Base-by-base conservation (phyloP, 2,888 invertebrate genomes). In the Folsomia manolachei region DNA sequence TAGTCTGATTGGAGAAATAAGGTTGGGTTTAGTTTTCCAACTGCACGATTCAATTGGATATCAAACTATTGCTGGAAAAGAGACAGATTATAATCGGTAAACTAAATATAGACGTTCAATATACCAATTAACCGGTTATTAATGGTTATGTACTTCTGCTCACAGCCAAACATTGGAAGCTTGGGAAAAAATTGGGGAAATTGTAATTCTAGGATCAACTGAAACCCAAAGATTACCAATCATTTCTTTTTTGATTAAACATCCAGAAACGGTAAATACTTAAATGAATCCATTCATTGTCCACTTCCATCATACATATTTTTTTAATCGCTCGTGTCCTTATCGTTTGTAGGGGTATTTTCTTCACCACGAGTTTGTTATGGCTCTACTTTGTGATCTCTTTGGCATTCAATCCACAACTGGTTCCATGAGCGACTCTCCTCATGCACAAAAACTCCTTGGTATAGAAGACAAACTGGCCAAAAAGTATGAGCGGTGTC, bases 1-100 rank as follows among this genome's bases (percentile, higher is more conserved):
- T 9, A 39, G 14, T 39, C 7, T 4, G 4, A 39, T 39, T 39
- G 39, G 7, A 39, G 39, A 39, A 39, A 39, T 39, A 39, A 85
- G 95, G 78, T 91, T 93, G 9, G 94, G 94, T 0, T 86, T 95
- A 61, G 93, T 90, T 18, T 89, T 94, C 85, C 93, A 94, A 83
- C 85, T 95, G 61, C 91, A 94, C 82, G 90, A 93, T 82, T 89
- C 91, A 1, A 88, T 95, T 52, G 77, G 75, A 2, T 51, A 27
- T 11, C 19, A 70, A 18, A 39, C 39, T 21, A 69, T 74, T 11
- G 62, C 4, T 4, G 7, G 27, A 19, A 61, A 71, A 27, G 78
- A 78, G 52, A 69, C 77, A 0, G 23, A 11, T 1, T 77, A 72
- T 39, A 71, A 72, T 2, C 73, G 69, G 39, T 39, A 39, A 39